Evolutionary conservation across 2,888 invertebrate species (phyloP).

Genomic region (Trachelus iudaicus): DNA sequence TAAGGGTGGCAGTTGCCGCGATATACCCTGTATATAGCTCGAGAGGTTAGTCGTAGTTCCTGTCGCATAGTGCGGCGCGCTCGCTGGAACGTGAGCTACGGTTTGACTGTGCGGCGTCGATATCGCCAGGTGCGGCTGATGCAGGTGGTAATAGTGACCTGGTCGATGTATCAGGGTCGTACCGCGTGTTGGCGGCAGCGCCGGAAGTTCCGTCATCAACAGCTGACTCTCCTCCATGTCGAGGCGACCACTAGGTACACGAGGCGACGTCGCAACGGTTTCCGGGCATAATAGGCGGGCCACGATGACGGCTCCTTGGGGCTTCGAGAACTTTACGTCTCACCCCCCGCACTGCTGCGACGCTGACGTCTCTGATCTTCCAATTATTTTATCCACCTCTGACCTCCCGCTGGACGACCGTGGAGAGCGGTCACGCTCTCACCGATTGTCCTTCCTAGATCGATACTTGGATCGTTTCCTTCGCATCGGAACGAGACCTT

Average conservation of each 20-base stretch:
- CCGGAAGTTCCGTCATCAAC: slow-evolving; percentile 71
- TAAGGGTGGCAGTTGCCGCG: slow-evolving; percentile 65
- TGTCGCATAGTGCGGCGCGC: slow-evolving; percentile 29
- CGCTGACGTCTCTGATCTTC: slow-evolving; percentile 17
- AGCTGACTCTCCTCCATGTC: slow-evolving; percentile 70
- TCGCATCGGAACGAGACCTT: not conserved
- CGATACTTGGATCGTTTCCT: slow-evolving; percentile 10
- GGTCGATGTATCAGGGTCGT: slow-evolving; percentile 67
- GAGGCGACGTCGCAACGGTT: slow-evolving; percentile 7
- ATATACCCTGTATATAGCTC: slow-evolving; percentile 41
- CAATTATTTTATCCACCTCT: slow-evolving; percentile 1
- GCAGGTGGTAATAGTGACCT: slow-evolving; percentile 66
- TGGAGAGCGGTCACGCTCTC: not conserved
- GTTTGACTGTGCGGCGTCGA: slow-evolving; percentile 54
- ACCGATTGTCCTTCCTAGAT: slow-evolving; percentile 9
- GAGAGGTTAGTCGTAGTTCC: slow-evolving; percentile 30
- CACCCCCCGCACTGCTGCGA: not conserved
- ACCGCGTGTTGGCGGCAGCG: slow-evolving; percentile 67
- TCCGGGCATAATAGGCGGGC: slow-evolving; percentile 18
- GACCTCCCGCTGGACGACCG: slow-evolving; percentile 10
- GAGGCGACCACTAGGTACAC: not conserved
- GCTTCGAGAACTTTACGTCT: not conserved
- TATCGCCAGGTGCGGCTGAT: slow-evolving; percentile 63
- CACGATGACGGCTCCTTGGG: not conserved
- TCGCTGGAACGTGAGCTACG: slow-evolving; percentile 50